These are phyloP conservation scores for Aphelenchoides avenae DNA, from an alignment of 1,140 invertebrate genomes.

Conservation along the genomic window DNA sequence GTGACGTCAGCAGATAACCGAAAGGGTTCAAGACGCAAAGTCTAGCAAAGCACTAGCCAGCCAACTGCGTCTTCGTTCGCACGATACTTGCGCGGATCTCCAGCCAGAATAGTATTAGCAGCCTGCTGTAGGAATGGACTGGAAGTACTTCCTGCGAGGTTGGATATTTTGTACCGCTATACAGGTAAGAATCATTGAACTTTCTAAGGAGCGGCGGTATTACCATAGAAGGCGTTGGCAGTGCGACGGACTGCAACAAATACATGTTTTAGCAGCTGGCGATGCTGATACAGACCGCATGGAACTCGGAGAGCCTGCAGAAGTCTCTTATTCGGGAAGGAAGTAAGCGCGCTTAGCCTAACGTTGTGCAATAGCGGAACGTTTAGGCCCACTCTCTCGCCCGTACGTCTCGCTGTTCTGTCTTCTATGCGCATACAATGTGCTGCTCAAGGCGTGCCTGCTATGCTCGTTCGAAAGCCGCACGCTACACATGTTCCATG, in stretches of 20 bases:
- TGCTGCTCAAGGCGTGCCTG: slow-evolving; percentile 13
- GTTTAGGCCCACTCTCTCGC: slow-evolving; percentile 1
- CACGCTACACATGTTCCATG: slow-evolving; percentile 21
- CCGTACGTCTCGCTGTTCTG: slow-evolving; percentile 16
- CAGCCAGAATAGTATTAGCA: neutral
- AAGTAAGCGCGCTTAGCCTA: neutral
- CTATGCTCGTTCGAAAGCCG: slow-evolving; percentile 19
- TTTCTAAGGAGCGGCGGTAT: neutral
- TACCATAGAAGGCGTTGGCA: neutral
- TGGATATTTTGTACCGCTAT: slow-evolving; percentile 24
- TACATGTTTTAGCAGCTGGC: neutral
- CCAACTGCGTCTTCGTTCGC: neutral
- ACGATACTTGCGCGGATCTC: neutral
- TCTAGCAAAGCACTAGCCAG: neutral
- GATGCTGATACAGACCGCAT: slow-evolving; percentile 8
- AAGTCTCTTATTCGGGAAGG: neutral
- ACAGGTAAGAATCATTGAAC: slow-evolving; percentile 20
- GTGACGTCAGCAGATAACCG: too few species aligned
- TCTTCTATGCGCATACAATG: slow-evolving; percentile 2
- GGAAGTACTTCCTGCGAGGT: slow-evolving; percentile 22
- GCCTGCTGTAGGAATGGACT: slow-evolving; percentile 10
- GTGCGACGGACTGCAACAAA: neutral
- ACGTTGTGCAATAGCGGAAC: neutral
- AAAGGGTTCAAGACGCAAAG: neutral
- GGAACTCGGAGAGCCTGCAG: slow-evolving; percentile 21